Evolutionary conservation across 2,113 vertebrate genomes (phyloP).

Genomic region (Panthera leo): DNA sequence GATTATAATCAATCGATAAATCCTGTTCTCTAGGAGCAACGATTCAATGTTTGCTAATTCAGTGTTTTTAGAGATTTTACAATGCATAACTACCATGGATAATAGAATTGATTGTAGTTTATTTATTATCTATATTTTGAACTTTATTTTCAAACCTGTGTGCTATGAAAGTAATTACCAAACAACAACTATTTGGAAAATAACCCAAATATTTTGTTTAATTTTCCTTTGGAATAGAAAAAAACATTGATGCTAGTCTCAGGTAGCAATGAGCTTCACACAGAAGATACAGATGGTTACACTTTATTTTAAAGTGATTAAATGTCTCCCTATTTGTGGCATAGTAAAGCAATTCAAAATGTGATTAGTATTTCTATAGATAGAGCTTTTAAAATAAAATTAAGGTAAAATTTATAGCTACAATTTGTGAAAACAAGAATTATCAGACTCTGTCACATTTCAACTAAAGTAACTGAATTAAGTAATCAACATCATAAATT

Average conservation of each 20-base stretch:
- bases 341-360: not conserved
- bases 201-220: not conserved
- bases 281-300: not conserved
- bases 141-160: not conserved
- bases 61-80: not conserved
- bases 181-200: not conserved
- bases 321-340: not conserved
- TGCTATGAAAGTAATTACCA: not conserved
- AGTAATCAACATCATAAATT: conserved; percentile 76
- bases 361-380: not conserved
- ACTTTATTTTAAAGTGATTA: not conserved
- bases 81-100: not conserved
- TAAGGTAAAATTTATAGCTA: conserved; percentile 37
- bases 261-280: not conserved
- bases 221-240: conserved; percentile 1
- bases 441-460: conserved; percentile 71
- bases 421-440: conserved; percentile 72
- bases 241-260: not conserved
- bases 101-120: not conserved
- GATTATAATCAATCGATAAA: not conserved
- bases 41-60: not conserved
- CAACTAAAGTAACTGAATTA: conserved; percentile 74
- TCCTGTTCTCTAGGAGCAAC: not conserved
- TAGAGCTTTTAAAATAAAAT: conserved; percentile 27
- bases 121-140: not conserved